Evolutionary conservation across 2,797 vertebrate genomes (phyloP).

Genomic region (Graptemys geographica): DNA sequence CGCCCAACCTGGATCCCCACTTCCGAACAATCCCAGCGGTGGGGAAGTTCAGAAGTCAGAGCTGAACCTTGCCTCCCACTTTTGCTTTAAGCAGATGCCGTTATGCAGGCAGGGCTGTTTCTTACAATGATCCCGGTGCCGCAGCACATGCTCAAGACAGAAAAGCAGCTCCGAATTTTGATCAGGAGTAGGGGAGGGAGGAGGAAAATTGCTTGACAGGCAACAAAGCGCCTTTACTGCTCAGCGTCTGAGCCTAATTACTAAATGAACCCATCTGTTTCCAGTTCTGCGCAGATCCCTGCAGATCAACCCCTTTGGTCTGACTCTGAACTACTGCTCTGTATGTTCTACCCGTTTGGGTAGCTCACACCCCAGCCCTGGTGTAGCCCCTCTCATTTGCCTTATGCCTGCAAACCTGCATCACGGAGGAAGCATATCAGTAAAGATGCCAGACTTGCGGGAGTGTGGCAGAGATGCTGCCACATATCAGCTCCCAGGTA

Average conservation of each 20-base stretch:
- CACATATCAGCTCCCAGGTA: neutral
- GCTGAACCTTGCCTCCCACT: neutral
- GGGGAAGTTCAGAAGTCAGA: no score
- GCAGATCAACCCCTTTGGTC: neutral
- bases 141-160: neutral
- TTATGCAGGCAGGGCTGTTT: no score
- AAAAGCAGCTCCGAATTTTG: neutral
- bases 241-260: neutral
- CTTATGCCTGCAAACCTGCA: neutral
- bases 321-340: neutral
- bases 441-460: neutral
- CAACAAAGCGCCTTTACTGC: neutral
- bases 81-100: neutral
- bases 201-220: neutral
- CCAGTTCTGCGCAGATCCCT: neutral
- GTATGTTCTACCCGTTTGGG: no score
- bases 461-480: neutral
- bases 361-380: no score
- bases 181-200: neutral
- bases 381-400: no score
- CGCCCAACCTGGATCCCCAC: neutral
- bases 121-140: neutral
- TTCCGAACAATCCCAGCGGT: neutral
- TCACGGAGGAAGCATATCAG: neutral
- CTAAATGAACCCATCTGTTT: neutral